These are phyloP conservation scores for Embidobia sp. DNA, from an alignment of 2,888 invertebrate species.

Conservation along the genomic window DNA sequence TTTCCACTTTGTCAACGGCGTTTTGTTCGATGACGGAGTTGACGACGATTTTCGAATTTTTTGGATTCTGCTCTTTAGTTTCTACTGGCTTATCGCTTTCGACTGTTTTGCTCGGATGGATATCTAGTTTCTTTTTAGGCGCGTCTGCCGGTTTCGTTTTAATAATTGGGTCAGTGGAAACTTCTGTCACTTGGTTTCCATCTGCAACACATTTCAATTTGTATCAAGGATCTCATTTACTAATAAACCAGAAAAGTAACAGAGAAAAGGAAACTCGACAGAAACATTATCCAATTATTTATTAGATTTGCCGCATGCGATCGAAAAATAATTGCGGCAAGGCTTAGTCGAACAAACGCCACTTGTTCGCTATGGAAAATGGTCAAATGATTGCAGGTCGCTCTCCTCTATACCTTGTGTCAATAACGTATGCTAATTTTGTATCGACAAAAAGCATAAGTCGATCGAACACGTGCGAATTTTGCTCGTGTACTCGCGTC, in stretches of 20 bases:
- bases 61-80: slow-evolving; percentile 74
- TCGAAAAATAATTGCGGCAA: no score
- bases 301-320: no score
- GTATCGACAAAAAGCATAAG: slow-evolving; percentile 2
- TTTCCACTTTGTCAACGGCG: slow-evolving; percentile 68
- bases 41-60: slow-evolving; percentile 75
- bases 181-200: slow-evolving; percentile 64
- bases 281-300: no score
- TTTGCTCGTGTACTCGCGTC: slow-evolving; percentile 37
- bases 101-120: slow-evolving; percentile 78
- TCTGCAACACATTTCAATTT: slow-evolving; percentile 57
- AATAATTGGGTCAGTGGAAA: slow-evolving; percentile 69
- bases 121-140: slow-evolving; percentile 74
- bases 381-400: slow-evolving; percentile 14
- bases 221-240: background rate
- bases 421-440: slow-evolving; percentile 10
- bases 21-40: slow-evolving; percentile 76
- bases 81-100: slow-evolving; percentile 71
- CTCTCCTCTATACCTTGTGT: slow-evolving; percentile 13
- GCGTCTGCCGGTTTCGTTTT: slow-evolving; percentile 76
- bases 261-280: background rate
- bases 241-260: background rate
- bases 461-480: slow-evolving; percentile 47
- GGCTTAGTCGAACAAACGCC: no score
- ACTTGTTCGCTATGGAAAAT: no score